Base-by-base conservation (phyloP, 2,888 invertebrate genomes). In the Diadegma fenestrale region DNA sequence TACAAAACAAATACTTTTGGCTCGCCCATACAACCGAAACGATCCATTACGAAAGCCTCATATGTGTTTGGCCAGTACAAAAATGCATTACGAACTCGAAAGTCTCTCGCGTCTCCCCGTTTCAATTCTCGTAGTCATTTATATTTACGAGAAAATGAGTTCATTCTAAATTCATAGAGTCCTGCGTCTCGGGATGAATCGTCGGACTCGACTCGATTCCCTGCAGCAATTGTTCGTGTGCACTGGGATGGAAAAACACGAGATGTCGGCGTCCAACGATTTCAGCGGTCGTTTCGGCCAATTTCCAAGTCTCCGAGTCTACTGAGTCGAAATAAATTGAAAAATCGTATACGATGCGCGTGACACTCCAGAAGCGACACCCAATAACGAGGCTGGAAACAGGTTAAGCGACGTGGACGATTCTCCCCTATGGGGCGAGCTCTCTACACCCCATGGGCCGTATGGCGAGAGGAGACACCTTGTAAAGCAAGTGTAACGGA, bases 401-500 rank as follows among this genome's bases (percentile, higher is more conserved):
- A 91, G 90, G 93, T 92, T 88, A 90, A 88, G 37, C 37, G 81
- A 89, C 48, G 63, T 80, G 77, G 66, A n/a, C n/a, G 83, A 88
- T 88, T 26, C 26, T 77, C 80, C 80, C 80, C 72, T 82, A 48
- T 33, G 43, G 33, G 14, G 33, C 54, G n/a, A 54, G 86, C 85
- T 84, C 80, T 72, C 82, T 87, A 63, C 85, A 81, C 85, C 85
- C 85, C 85, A 77, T 84, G 75, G 87, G 71, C 88, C 88, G 87
- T 88, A 37, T 37, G 82, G 33, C n/a, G 85, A 80, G 88, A 88
- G 89, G 88, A 76, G 89, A 58, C 79, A 69, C 26, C 68, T 68
- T 30, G 12, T 22, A 66, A 71, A 48, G 89, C 92, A 93, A 93
- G 93, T 93, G 92, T 93, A 93, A 92, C 92, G 92, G 90, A 92